Evolutionary conservation across 2,113 vertebrate genomes (phyloP).

Genomic region (zebrafish (Danio rerio)): DNA sequence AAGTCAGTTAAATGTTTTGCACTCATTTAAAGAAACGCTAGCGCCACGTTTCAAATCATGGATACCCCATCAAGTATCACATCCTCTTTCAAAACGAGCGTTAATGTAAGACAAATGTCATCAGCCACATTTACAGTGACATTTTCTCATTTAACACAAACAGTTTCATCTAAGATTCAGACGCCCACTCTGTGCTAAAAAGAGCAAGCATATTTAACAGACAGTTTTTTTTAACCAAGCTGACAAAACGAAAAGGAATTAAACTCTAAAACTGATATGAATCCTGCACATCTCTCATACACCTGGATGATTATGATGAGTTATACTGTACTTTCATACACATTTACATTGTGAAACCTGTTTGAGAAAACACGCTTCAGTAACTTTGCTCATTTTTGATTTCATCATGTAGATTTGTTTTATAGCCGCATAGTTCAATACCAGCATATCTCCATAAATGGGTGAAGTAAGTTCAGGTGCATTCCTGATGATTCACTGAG

Average conservation of each 20-base stretch:
- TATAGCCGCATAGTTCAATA: background rate
- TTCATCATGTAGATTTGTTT: background rate
- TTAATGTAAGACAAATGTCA: background rate
- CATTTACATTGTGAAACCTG: background rate
- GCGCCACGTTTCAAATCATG: background rate
- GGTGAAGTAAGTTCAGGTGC: background rate
- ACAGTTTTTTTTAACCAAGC: background rate
- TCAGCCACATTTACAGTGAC: background rate
- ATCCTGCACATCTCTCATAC: background rate
- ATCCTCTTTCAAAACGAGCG: background rate
- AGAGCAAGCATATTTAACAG: background rate
- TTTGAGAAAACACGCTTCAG: background rate
- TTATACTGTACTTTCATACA: background rate
- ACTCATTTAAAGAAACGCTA: background rate
- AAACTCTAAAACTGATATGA: background rate
- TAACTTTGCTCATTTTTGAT: too few species aligned
- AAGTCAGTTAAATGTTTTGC: background rate
- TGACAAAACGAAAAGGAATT: background rate
- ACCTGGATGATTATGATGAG: background rate
- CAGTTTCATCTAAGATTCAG: background rate
- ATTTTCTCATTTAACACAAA: background rate
- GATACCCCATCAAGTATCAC: slow-evolving; percentile 1
- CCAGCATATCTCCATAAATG: background rate
- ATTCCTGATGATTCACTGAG: slow-evolving; percentile 24
- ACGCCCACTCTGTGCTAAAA: background rate